These are phyloP conservation scores for Sinocyclocheilus maitianheensis DNA, from an alignment of 2,113 vertebrate genomes.

Conservation along the genomic window DNA sequence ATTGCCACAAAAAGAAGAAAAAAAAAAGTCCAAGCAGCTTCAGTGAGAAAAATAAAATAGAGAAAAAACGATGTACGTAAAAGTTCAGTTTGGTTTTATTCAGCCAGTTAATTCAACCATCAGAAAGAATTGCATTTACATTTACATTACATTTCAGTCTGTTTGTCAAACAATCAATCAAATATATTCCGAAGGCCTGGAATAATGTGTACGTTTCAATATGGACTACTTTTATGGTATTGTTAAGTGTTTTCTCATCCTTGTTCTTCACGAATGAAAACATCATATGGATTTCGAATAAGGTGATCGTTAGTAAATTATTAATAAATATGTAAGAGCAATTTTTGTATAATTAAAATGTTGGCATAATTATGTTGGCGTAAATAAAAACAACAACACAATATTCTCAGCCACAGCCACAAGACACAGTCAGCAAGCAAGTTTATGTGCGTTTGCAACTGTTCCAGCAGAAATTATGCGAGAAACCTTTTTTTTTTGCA, in stretches of 20 bases:
- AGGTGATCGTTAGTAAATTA: not conserved
- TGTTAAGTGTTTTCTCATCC: not conserved
- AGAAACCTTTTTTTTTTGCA: not conserved
- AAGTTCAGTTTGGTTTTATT: not conserved
- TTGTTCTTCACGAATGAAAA: not conserved
- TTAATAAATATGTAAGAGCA: not conserved
- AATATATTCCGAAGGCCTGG: not conserved
- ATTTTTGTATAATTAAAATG: not conserved
- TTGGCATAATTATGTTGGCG: not conserved
- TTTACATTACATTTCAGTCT: not conserved
- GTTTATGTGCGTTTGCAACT: not conserved
- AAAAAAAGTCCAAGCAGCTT: too few relatives aligned
- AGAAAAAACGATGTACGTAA: not conserved
- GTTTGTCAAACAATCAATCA: not conserved
- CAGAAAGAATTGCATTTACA: not conserved
- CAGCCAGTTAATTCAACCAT: not conserved
- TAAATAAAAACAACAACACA: too few relatives aligned
- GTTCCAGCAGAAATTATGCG: not conserved
- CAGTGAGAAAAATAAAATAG: too few relatives aligned
- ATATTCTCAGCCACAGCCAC: too few relatives aligned
- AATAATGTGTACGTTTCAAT: not conserved
- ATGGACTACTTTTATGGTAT: not conserved
- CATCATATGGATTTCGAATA: not conserved
- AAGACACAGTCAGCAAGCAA: too few relatives aligned
- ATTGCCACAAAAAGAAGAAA: too few relatives aligned